Percentiles rank a stretch among this genome's conserved stretches.
Evolutionary conservation across 2,113 vertebrate genomes (phyloP).

Genomic region (Scortum barcoo): DNA sequence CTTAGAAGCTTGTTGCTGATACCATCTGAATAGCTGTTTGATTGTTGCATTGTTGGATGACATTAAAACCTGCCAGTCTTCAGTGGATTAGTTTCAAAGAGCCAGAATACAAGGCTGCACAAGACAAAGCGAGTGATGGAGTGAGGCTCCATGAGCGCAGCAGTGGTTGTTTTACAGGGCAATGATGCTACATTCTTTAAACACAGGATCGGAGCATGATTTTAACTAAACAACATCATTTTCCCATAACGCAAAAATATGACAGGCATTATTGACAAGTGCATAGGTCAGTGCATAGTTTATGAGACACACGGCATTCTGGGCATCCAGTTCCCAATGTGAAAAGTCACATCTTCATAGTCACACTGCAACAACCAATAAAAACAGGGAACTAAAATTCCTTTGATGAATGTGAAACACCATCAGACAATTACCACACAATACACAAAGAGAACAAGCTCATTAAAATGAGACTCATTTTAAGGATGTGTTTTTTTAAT

Average conservation of each 20-base stretch:
- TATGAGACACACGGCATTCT: neutral
- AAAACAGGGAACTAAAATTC: neutral
- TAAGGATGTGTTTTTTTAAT: neutral
- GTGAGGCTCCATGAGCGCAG: neutral
- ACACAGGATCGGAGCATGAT: neutral
- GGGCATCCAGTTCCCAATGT: neutral
- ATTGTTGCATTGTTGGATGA: conserved; percentile 56
- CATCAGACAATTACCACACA: neutral
- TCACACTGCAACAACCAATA: neutral
- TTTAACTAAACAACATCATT: neutral
- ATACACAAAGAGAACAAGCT: neutral
- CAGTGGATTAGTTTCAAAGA: conserved; percentile 62
- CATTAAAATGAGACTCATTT: neutral
- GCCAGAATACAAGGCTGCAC: conserved; percentile 18
- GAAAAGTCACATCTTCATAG: neutral
- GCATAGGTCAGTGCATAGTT: neutral
- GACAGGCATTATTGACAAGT: neutral
- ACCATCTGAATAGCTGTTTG: conserved; percentile 59
- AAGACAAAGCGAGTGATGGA: conserved; percentile 10
- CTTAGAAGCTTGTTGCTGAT: conserved; percentile 45
- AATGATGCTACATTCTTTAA: neutral
- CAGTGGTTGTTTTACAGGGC: neutral
- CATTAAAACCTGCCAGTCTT: conserved; percentile 60
- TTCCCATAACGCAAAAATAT: neutral
- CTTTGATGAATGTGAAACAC: neutral